A percentile compares a stretch with the other conserved stretches of the same genome.
These are phyloP conservation scores for Parazoanthus swiftii DNA, from an alignment of 92 coral and sea anemone species.

Conservation along the genomic window DNA sequence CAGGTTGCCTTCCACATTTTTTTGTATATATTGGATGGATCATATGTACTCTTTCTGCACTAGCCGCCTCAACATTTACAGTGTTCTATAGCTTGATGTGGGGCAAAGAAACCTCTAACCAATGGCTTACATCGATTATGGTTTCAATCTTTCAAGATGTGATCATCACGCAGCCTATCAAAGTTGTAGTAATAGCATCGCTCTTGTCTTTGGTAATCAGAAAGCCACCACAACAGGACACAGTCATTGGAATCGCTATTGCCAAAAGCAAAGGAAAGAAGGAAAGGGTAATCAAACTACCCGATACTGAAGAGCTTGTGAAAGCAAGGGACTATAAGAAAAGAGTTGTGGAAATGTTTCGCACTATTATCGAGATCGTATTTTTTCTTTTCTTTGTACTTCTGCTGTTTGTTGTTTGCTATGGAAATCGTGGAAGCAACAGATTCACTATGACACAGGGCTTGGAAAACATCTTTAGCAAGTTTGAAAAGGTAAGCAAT, in stretches of 20 bases:
- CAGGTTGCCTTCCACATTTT: slow-evolving; percentile 72
- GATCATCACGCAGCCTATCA: slow-evolving; percentile 70
- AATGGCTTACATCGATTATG: slow-evolving; percentile 79
- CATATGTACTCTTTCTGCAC: slow-evolving; percentile 61
- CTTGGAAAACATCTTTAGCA: slow-evolving; percentile 45
- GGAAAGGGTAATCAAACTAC: slow-evolving; percentile 37
- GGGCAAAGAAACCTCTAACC: slow-evolving; percentile 73
- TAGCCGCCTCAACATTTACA: slow-evolving; percentile 68
- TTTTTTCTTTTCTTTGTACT: slow-evolving; percentile 67
- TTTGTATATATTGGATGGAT: slow-evolving; percentile 79
- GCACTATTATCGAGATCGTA: slow-evolving; percentile 67
- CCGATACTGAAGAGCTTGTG: slow-evolving; percentile 56
- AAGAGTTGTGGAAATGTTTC: slow-evolving; percentile 60
- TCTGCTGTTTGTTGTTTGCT: slow-evolving; percentile 74
- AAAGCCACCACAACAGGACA: slow-evolving; percentile 67
- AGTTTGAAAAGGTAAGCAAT: slow-evolving; percentile 64
- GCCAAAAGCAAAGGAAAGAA: slow-evolving; percentile 42
- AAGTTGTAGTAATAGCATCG: slow-evolving; percentile 73
- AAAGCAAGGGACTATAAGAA: slow-evolving; percentile 64
- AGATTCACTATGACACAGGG: slow-evolving; percentile 63
- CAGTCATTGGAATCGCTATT: slow-evolving; percentile 51
- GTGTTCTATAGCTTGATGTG: slow-evolving; percentile 85
- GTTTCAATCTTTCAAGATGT: slow-evolving; percentile 79
- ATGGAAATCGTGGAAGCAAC: slow-evolving; percentile 75
- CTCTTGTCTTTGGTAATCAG: slow-evolving; percentile 65